These are phyloP conservation scores for Carassius auratus DNA, from an alignment of 2,113 vertebrate species.

Conservation along the genomic window DNA sequence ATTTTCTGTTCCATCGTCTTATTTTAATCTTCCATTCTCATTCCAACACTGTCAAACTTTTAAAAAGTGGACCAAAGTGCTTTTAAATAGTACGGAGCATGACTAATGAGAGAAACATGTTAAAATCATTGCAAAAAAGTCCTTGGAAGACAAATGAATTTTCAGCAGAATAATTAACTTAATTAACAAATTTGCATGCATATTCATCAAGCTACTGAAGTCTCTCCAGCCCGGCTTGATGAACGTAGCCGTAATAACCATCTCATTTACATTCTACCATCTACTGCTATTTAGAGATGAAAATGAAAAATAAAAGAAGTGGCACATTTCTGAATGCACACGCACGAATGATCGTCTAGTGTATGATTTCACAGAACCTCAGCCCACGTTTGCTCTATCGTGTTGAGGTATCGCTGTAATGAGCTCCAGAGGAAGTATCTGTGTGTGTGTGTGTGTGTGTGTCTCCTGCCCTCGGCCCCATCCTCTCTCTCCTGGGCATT, in stretches of 20 bases:
- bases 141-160: conserved; percentile 97
- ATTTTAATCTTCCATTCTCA: conserved; percentile 22
- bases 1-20: neutral
- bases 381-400: conserved; percentile 32
- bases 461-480: conserved; percentile 40
- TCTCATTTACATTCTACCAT: conserved; percentile 96
- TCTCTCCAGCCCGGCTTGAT: conserved; percentile 96
- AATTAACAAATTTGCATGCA: conserved; percentile 98
- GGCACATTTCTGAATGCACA: conserved; percentile 34
- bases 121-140: conserved; percentile 91
- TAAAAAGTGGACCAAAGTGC: conserved; percentile 87
- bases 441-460: conserved; percentile 8
- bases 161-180: conserved; percentile 98
- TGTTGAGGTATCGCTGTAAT: conserved; percentile 26
- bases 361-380: conserved; percentile 1
- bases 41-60: conserved; percentile 70
- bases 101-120: conserved; percentile 93
- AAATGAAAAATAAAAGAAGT: conserved; percentile 60
- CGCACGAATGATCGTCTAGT: conserved; percentile 37
- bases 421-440: conserved; percentile 20
- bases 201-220: conserved; percentile 97
- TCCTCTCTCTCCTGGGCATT: conserved; percentile 84
- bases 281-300: conserved; percentile 83
- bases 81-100: conserved; percentile 89
- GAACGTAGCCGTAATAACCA: conserved; percentile 95